Evolutionary conservation across 2,113 vertebrate species (phyloP).

Genomic region (rat (Rattus norvegicus)): DNA sequence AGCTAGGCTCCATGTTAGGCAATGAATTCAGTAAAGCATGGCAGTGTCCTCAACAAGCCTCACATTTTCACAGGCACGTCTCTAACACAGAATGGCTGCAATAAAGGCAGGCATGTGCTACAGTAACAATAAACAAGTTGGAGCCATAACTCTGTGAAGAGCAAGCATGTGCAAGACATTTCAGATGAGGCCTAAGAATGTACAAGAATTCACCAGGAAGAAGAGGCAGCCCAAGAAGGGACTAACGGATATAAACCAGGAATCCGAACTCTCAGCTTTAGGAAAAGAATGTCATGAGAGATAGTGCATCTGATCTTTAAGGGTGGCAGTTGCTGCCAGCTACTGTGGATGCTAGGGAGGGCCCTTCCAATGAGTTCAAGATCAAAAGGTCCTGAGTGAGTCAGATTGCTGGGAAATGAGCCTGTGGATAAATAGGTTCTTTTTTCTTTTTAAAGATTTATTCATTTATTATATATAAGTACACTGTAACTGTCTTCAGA

Average conservation of each 20-base stretch:
- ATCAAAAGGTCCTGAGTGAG: conserved; percentile 63
- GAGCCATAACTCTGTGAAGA: not conserved
- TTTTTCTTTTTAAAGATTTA: no score
- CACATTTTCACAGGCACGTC: not conserved
- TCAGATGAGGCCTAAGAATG: not conserved
- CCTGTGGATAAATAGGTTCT: conserved; percentile 45
- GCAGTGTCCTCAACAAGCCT: not conserved
- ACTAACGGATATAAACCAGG: conserved; percentile 3
- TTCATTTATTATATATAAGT: no score
- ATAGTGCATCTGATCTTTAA: not conserved
- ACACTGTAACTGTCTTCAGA: no score
- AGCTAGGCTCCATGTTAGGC: not conserved
- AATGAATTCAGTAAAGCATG: not conserved
- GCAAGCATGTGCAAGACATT: not conserved
- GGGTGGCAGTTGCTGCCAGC: not conserved
- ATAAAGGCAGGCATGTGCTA: fast-evolving
- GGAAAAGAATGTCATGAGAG: not conserved
- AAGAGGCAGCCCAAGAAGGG: not conserved
- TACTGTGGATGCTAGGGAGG: not conserved
- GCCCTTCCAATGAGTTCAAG: conserved; percentile 42
- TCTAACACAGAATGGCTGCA: fast-evolving
- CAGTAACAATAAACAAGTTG: no score
- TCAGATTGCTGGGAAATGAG: conserved; percentile 65
- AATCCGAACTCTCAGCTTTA: not conserved
- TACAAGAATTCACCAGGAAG: not conserved